Evolutionary conservation across 2,797 vertebrate genomes (phyloP).

Genomic region (Lophotriccus pileatus): DNA sequence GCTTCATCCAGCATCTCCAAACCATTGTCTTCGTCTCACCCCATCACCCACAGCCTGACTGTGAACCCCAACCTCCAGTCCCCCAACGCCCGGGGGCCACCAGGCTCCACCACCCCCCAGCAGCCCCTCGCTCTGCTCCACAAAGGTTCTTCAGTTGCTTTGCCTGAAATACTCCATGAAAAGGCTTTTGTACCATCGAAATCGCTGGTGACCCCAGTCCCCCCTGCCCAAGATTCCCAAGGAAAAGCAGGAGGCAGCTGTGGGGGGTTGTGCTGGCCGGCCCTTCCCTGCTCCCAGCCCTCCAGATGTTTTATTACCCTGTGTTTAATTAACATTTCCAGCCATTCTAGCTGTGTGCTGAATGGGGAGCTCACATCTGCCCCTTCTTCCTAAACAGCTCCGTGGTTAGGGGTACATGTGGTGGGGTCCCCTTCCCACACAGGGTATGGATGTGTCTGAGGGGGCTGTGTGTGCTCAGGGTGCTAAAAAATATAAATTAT

Average conservation of each 20-base stretch:
- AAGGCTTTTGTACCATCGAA: conserved; percentile 26
- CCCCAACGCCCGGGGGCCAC: background rate
- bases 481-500: background rate
- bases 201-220: background rate
- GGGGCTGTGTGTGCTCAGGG: background rate
- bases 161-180: background rate
- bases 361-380: background rate
- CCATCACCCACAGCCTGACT: background rate
- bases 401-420: accelerated
- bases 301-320: conserved; percentile 35
- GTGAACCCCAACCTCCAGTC: background rate
- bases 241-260: background rate
- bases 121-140: background rate
- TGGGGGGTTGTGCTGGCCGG: background rate
- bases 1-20: background rate
- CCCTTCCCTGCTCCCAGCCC: background rate
- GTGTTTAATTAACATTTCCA: conserved; percentile 1
- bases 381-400: background rate
- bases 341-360: background rate
- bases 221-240: background rate
- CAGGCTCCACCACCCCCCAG: background rate
- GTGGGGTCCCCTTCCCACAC: accelerated
- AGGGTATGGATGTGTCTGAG: background rate
- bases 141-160: conserved; percentile 36
- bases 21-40: background rate